phyloP scores from a whole-genome alignment of 2,113 vertebrate species.

The Marcusenius ussheri region DNA sequence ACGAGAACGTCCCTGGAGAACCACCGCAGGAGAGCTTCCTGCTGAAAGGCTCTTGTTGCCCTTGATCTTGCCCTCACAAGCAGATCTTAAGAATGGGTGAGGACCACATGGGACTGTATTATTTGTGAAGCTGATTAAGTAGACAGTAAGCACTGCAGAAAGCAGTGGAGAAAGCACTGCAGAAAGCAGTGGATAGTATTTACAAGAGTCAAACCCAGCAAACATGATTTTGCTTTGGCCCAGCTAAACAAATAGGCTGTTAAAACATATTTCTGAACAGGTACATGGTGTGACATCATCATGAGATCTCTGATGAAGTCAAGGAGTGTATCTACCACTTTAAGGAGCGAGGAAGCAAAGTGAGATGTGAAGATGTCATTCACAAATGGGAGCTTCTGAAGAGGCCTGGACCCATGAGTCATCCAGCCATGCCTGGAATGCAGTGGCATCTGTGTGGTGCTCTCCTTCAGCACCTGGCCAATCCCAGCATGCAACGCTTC shows the following conservation, averaged over 20 bases:
- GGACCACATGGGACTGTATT: neutral
- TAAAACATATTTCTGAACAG: neutral
- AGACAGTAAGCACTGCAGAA: neutral
- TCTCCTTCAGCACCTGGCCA: conserved; percentile 25
- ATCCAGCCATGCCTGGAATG: neutral
- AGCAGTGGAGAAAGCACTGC: neutral
- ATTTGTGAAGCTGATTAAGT: neutral
- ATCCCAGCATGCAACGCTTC: rapidly evolving
- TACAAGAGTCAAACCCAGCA: neutral
- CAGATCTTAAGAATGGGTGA: neutral
- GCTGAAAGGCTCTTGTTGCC: neutral
- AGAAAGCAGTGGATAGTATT: neutral
- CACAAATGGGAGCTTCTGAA: neutral
- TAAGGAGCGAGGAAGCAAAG: neutral
- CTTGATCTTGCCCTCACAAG: neutral
- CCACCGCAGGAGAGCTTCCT: neutral
- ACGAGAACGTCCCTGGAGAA: neutral
- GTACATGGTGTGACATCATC: neutral
- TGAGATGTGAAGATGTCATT: neutral
- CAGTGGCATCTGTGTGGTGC: neutral
- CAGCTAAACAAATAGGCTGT: neutral
- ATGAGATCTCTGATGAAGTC: neutral
- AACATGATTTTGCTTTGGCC: neutral
- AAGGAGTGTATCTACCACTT: neutral
- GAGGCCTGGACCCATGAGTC: neutral